These are phyloP conservation scores for Azorinus chamasolen DNA, from an alignment of 2,888 invertebrate species.

Conservation along the genomic window DNA sequence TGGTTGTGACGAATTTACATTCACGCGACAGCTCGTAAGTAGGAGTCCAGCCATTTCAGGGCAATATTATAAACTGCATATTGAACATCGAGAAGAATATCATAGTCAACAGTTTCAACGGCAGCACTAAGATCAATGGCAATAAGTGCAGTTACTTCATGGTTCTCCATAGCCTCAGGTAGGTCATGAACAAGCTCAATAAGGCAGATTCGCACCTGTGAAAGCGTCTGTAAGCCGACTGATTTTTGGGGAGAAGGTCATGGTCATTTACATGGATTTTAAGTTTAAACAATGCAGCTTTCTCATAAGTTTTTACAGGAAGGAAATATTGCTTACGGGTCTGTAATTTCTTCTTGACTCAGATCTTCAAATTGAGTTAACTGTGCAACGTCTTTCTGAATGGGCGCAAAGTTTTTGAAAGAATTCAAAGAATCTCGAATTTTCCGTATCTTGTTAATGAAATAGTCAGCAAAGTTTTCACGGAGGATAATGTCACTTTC, in stretches of 20 bases:
- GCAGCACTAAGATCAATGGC: too few relatives aligned
- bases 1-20: too few relatives aligned
- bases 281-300: conserved; percentile 34
- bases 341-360: conserved; percentile 5
- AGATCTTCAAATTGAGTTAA: neutral
- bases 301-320: neutral
- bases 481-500: conserved; percentile 15
- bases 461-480: too few relatives aligned
- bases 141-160: too few relatives aligned
- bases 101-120: too few relatives aligned
- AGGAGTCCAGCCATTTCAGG: too few relatives aligned
- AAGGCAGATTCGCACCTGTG: conserved; percentile 49
- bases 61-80: too few relatives aligned
- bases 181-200: conserved; percentile 45
- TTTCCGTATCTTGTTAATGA: too few relatives aligned
- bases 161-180: conserved; percentile 10
- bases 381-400: conserved; percentile 16
- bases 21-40: too few relatives aligned
- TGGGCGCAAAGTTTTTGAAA: conserved; percentile 26
- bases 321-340: conserved; percentile 15
- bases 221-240: conserved; percentile 44
- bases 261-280: conserved; percentile 27
- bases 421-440: conserved; percentile 11
- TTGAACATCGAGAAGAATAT: too few relatives aligned
- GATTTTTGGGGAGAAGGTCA: conserved; percentile 34